A percentile compares a stretch with the other conserved stretches of the same genome.
Evolutionary conservation across 2,888 invertebrate genomes (phyloP).

Genomic region (Dyspetes luteomarginatus): DNA sequence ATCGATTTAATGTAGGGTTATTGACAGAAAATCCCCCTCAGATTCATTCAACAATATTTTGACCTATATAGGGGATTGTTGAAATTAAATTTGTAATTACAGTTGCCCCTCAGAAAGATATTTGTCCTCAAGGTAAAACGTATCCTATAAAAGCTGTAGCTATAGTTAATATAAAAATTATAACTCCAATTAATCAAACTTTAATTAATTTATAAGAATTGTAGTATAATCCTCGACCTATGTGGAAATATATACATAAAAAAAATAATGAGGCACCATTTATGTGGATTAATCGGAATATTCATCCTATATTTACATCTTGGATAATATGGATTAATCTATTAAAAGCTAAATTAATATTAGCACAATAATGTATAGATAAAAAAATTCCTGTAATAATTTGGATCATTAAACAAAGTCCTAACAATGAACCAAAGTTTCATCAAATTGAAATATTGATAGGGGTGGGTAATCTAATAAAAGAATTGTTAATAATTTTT

Average conservation of each 20-base stretch:
- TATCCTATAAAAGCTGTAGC: constrained; percentile 91
- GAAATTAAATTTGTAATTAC: constrained; percentile 91
- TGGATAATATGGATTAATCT: constrained; percentile 89
- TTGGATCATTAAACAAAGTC: constrained; percentile 87
- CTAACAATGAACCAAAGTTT: constrained; percentile 89
- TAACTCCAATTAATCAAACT: constrained; percentile 88
- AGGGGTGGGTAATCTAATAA: constrained; percentile 86
- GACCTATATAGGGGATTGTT: constrained; percentile 89
- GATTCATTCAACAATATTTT: constrained; percentile 87
- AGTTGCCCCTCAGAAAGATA: constrained; percentile 92
- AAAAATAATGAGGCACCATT: constrained; percentile 91
- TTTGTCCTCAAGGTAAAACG: constrained; percentile 91
- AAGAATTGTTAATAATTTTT: constrained; percentile 86
- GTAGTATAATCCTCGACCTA: constrained; percentile 87
- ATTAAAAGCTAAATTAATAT: constrained; percentile 87
- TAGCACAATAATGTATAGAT: constrained; percentile 88
- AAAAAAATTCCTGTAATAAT: constrained; percentile 88
- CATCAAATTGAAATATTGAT: constrained; percentile 87
- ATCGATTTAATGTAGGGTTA: constrained; percentile 91
- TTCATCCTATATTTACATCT: constrained; percentile 89
- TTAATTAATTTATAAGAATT: constrained; percentile 86
- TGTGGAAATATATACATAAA: constrained; percentile 88
- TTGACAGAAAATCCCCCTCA: constrained; percentile 91
- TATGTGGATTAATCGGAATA: constrained; percentile 87
- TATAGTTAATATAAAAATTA: constrained; percentile 88